Evolutionary conservation across 2,888 invertebrate genomes (phyloP).

Genomic region (Malthinus seriepunctatus): DNA sequence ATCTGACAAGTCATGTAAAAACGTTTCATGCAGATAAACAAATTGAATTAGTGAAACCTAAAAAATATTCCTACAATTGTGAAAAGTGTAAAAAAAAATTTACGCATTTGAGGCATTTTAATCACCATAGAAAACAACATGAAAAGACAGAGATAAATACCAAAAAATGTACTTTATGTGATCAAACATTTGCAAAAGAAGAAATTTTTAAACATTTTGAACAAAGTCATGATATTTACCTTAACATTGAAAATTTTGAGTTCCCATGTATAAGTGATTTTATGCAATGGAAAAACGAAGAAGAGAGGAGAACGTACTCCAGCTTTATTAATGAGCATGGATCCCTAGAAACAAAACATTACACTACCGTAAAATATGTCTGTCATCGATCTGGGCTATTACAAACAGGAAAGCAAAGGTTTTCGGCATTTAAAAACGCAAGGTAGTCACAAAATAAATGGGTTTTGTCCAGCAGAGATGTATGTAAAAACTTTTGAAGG

Average conservation of each 20-base stretch:
- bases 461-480: neutral
- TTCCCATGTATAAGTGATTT: neutral
- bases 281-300: neutral
- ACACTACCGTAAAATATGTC: too few relatives aligned
- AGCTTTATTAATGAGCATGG: too few relatives aligned
- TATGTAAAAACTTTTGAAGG: neutral
- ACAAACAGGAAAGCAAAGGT: neutral
- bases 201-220: neutral
- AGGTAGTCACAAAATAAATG: neutral
- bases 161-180: too few relatives aligned
- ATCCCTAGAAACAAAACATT: neutral
- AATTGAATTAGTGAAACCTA: too few relatives aligned
- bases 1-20: too few relatives aligned
- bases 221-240: neutral
- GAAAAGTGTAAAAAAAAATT: too few relatives aligned
- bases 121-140: too few relatives aligned
- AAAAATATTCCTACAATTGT: too few relatives aligned
- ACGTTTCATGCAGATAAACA: too few relatives aligned
- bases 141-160: too few relatives aligned
- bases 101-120: too few relatives aligned
- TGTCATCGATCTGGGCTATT: neutral
- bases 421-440: neutral
- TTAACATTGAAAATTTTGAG: neutral
- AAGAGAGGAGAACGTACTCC: neutral
- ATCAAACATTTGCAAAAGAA: too few relatives aligned